These are phyloP conservation scores for Tragelaphus buxtoni DNA, from an alignment of 2,113 vertebrate species.

Conservation along the genomic window DNA sequence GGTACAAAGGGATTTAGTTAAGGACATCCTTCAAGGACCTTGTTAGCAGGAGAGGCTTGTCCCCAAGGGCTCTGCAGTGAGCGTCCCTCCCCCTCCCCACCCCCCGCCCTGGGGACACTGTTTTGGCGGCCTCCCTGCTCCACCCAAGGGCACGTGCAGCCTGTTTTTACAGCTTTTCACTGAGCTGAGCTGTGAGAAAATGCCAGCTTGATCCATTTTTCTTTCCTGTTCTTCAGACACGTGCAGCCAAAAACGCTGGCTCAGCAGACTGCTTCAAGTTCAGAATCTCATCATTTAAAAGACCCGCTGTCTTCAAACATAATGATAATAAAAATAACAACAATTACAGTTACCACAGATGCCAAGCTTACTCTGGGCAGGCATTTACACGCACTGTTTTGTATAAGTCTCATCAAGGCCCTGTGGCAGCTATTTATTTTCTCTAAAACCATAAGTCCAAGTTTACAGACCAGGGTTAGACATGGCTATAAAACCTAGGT, in stretches of 20 bases:
- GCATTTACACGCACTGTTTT: neutral
- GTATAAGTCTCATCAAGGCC: neutral
- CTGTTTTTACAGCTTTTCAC: constrained; percentile 42
- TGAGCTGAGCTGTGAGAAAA: constrained; percentile 8
- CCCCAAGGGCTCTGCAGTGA: neutral
- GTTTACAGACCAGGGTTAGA: neutral
- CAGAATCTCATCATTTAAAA: neutral
- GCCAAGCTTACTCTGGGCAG: fast-evolving
- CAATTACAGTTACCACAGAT: fast-evolving
- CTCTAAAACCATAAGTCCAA: neutral
- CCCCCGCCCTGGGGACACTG: fast-evolving
- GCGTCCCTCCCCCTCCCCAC: fast-evolving
- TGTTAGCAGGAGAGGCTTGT: neutral
- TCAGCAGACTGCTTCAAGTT: constrained; percentile 6
- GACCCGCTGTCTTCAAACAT: neutral
- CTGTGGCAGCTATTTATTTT: neutral
- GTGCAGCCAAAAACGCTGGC: neutral
- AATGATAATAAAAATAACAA: neutral
- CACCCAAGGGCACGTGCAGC: neutral
- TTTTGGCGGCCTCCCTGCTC: neutral
- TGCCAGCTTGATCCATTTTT: constrained; percentile 22
- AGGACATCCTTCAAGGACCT: neutral
- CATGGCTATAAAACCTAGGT: neutral
- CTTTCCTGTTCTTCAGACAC: neutral
- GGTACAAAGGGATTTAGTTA: neutral